Evolutionary conservation across 2,797 vertebrate genomes (phyloP), one percentile per base, ranked within the genome.

Genomic region (Tokudaia tokunoshimensis): DNA sequence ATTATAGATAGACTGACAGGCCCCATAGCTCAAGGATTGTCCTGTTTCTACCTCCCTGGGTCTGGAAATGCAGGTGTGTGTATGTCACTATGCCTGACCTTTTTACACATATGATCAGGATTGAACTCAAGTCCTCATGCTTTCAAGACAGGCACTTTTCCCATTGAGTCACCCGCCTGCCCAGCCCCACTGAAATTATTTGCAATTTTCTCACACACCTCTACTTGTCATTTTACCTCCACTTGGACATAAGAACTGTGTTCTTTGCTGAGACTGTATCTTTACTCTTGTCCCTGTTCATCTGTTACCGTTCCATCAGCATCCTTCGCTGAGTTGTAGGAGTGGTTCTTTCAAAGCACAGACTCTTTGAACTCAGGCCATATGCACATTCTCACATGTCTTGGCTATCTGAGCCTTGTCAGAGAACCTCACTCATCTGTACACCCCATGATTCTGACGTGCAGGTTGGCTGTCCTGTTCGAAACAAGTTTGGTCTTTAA

Each of bases 381-480:
- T 52, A 15, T 0, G 11, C 59, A 65, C 17, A 37, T 84, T 75
- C 20, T 65, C 29, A 1, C 1, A 13, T 34, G 70, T 82, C 26
- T 50, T 89, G 15, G 55, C 0, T 31, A 55, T 55, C 11, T 1
- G 37, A 0, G 0, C 26, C 4, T 44, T 11, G 9, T 78, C 26
- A 6, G 7, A 12, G 85, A 52, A 15, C 7, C 4, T 50, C 8
- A 1, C 9, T 67, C 34, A 37, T 26, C 8, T 29, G 44, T 22
- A 2, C 10, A 4, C 9, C 47, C 20, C 76, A 0, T 0, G 0
- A 20, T 65, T 86, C 29, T 52, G 37, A 15, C 0, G 0, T 22
- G 20, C 52, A 61, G 14, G 37, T 15, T 34, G 19, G 67, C 70
- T n/a, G 8, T 44, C 57, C 84, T 89, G 52, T 44, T 89, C 70